Conservation (phyloP, 2,888 invertebrate species). For the Agrenia bidenticulata region DNA sequence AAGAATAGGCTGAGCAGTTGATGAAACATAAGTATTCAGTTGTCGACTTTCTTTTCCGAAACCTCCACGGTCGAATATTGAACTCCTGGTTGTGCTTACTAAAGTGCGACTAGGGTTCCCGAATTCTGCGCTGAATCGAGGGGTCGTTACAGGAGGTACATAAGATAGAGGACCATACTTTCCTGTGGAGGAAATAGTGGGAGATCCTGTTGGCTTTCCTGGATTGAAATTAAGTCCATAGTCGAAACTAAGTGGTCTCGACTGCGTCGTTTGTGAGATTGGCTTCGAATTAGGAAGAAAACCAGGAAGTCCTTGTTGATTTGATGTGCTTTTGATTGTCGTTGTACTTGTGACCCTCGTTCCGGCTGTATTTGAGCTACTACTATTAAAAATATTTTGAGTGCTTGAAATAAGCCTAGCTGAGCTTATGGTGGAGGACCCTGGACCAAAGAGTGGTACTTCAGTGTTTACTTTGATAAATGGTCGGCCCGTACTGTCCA, state of each 20-base stretch:
- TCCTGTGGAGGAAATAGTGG: neutral
- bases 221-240: neutral
- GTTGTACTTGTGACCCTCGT: constrained; percentile 27
- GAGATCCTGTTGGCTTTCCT: neutral
- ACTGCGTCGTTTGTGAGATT: constrained; percentile 16
- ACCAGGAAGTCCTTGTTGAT: constrained; percentile 3
- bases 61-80: constrained; percentile 4
- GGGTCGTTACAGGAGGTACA: constrained; percentile 13
- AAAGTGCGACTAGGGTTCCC: constrained; percentile 16
- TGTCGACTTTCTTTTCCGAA: neutral
- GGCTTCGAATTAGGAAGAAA: constrained; percentile 32
- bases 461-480: constrained; percentile 6
- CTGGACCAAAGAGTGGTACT: neutral
- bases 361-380: neutral
- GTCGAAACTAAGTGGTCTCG: no score
- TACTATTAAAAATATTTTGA: neutral
- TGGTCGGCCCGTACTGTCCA: constrained; percentile 13
- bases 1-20: constrained; percentile 21
- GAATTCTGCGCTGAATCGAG: neutral
- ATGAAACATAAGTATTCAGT: constrained; percentile 5
- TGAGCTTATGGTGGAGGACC: constrained; percentile 8
- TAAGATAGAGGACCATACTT: constrained; percentile 15
- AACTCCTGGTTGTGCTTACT: constrained; percentile 1
- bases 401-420: neutral
- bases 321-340: constrained; percentile 28